Evolutionary conservation across 2,113 vertebrate species (phyloP), one percentile per base, ranked within the genome.

Genomic region (Dasyurus viverrinus): DNA sequence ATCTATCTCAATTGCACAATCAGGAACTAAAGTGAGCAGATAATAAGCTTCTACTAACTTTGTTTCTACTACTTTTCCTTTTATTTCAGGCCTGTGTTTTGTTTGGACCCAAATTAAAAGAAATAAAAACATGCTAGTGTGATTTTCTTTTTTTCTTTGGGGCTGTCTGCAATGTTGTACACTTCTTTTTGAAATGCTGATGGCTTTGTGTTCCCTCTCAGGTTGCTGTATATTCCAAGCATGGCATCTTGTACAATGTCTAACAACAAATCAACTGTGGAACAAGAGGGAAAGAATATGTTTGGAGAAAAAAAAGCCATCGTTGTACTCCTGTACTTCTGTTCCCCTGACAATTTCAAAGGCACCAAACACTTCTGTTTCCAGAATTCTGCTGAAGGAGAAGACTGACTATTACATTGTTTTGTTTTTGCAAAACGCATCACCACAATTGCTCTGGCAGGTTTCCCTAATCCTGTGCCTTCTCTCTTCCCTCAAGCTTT

Each of bases 401-500:
- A 95, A 14, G 53, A 42, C 68, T 84, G 93, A 96, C 26, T 0
- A 57, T 11, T 42, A 36, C 25, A 30, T 94, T 97, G 10, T 96
- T 96, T 53, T 91, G 5, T 91, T 97, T 97, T 48, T 89, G 89
- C 30, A 57, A 16, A 90, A 25, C 19, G 52, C 9, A 12, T 36
- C 96, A 97, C 16, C 92, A 90, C 53, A 93, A 97, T 96, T 92
- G 52, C 1, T 50, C 95, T 98, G 98, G 98, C 97, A 92, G n/a
- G 48, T 92, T 96, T 97, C 97, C 94, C 91, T 93, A 93, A 30
- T 96, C 97, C 84, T 46, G 30, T 96, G 95, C 95, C 55, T 98
- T 96, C 94, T 96, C 97, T 93, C 96, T 97, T 97, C 92, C 95
- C 60, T 54, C 54, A 97, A 98, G 98, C 98, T 98, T 98, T 98